Conservation (phyloP, 2,888 invertebrate genomes). For the Lamproptera curius region DNA sequence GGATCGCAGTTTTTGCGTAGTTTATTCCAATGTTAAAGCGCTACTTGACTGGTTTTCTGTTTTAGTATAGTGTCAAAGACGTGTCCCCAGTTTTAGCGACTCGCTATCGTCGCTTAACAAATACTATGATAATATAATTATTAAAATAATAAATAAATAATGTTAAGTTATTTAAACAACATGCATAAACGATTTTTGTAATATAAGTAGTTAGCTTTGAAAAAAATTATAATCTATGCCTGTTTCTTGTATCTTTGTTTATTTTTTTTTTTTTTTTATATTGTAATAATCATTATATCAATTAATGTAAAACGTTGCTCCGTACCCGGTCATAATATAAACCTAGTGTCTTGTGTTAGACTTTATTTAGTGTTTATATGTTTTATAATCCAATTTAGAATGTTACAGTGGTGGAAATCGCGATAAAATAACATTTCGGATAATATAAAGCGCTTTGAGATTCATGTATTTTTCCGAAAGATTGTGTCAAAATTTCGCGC, state of each 20-base stretch:
- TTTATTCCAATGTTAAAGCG: too few relatives aligned
- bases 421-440: too few relatives aligned
- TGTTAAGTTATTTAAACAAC: constrained; percentile 60
- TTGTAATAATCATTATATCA: background rate
- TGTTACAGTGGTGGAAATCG: too few relatives aligned
- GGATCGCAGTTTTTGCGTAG: too few relatives aligned
- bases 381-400: background rate
- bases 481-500: constrained; percentile 9
- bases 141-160: constrained; percentile 32
- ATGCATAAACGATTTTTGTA: constrained; percentile 66
- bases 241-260: constrained; percentile 32
- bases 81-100: constrained; percentile 1
- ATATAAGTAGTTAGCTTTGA: constrained; percentile 71
- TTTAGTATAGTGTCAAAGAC: too few relatives aligned
- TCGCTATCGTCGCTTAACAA: constrained; percentile 34
- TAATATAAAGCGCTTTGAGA: too few relatives aligned
- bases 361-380: background rate
- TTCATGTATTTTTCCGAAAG: too few relatives aligned
- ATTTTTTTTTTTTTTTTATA: background rate
- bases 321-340: constrained; percentile 19
- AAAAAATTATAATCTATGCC: constrained; percentile 43
- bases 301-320: constrained; percentile 18
- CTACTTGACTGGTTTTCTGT: too few relatives aligned
- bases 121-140: constrained; percentile 30
- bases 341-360: constrained; percentile 6